Conservation (phyloP, 2,797 vertebrate species). For the Aldrovandia affinis region DNA sequence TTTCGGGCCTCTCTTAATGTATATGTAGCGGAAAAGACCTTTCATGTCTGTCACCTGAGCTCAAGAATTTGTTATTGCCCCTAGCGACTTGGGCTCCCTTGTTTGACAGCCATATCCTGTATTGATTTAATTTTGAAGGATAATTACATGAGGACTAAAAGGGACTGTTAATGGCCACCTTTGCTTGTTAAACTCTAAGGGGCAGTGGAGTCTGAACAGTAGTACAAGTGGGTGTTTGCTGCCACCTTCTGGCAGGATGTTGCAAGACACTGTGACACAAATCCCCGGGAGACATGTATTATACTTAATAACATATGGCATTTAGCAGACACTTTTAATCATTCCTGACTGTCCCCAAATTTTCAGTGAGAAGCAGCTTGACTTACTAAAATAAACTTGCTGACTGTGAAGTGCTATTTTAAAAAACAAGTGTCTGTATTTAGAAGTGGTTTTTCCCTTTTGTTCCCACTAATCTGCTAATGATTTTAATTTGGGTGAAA, state of each 20-base stretch:
- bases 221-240: slow-evolving; percentile 41
- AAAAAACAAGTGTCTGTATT: too few species aligned
- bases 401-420: too few species aligned
- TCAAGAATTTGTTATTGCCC: slow-evolving; percentile 24
- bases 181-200: slow-evolving; percentile 1
- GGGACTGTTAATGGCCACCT: slow-evolving; percentile 33
- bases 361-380: neutral
- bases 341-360: too few species aligned
- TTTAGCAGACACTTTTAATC: too few species aligned
- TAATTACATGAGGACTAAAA: slow-evolving; percentile 32
- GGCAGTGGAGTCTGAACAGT: neutral
- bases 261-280: neutral
- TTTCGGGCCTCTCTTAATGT: neutral
- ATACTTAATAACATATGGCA: too few species aligned
- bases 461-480: neutral
- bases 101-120: slow-evolving; percentile 44
- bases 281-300: neutral
- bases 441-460: neutral
- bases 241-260: slow-evolving; percentile 53
- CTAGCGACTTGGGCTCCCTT: slow-evolving; percentile 22
- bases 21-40: neutral
- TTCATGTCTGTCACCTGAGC: slow-evolving; percentile 11
- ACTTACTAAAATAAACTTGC: neutral
- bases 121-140: slow-evolving; percentile 42
- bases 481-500: neutral